Conservation (phyloP, 2,797 vertebrate species). For the Hozukius guyotensis region DNA sequence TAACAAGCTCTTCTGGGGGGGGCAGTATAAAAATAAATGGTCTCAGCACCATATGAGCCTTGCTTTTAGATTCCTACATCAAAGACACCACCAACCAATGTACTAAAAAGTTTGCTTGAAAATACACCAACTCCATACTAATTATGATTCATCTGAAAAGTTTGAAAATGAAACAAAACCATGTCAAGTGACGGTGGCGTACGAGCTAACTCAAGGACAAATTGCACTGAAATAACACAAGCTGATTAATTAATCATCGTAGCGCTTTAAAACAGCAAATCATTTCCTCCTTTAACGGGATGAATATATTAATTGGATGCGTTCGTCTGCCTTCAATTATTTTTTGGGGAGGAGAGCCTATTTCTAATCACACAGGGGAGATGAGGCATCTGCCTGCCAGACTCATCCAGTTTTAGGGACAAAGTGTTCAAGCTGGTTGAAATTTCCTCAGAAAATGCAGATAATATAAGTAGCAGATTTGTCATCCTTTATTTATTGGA, state of each 20-base stretch:
- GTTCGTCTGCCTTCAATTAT: constrained; percentile 6
- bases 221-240: background rate
- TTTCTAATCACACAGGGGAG: background rate
- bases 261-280: background rate
- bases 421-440: background rate
- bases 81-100: background rate
- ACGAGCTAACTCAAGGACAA: background rate
- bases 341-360: background rate
- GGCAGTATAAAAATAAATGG: constrained; percentile 11
- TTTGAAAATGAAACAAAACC: background rate
- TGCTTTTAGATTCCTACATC: background rate
- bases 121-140: background rate
- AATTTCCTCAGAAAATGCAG: background rate
- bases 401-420: background rate
- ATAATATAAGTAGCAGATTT: background rate
- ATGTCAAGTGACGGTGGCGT: background rate
- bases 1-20: constrained; percentile 24
- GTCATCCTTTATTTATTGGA: background rate
- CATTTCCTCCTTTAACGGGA: background rate
- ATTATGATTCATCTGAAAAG: background rate
- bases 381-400: constrained; percentile 7
- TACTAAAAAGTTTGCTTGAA: background rate
- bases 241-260: background rate
- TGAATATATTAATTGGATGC: background rate
- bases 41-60: background rate